Evolutionary conservation across 1,140 invertebrate genomes (phyloP), one percentile per base, ranked within the genome.

Genomic region (Aphidius gifuensis): DNA sequence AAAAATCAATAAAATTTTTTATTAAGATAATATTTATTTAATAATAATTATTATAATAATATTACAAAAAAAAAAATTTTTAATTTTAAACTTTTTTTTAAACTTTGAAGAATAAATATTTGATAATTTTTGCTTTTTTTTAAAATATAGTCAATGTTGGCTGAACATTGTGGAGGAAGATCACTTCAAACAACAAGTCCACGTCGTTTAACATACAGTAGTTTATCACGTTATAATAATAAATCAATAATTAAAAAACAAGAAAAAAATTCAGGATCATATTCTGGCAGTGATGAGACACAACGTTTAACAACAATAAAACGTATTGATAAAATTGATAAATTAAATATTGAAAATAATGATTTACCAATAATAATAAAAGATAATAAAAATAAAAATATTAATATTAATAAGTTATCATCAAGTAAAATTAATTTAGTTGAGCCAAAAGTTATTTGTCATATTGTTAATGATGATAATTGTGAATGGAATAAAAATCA

Each of bases 161-260:
- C 80, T 5, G 77, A 82, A 51, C 69, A 76, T 21, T 82, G 79
- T 60, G 71, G 79, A 49, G 64, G 68, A 42, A 68, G 65, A 61
- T 72, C 69, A 9, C 62, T 58, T 16, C 68, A 66, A 56, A 74
- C 66, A 42, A 61, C 55, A 2, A 67, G 65, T 6, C 64, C 66
- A 3, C 61, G 70, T 23, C 68, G 70, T 11, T 70, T 71, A 9
- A 73, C 71, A 3, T 80, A 80, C 65, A 79, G 70, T 53, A 77
- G 71, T 53, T 49, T 80, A 43, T 73, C 71, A 16, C 71, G 68
- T 5, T 74, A 69, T 55, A 32, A 32, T 32, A 32, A 32, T 32
- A 74, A 65, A 23, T 69, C 72, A 6, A 67, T 66, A 49, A 11
- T 66, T 55, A 51, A 53, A 47, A 40, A 64, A 70, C 57, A 63